A percentile compares a stretch with the other conserved stretches of the same genome.
Evolutionary conservation across 1,140 invertebrate genomes (phyloP).

Genomic region (Drosophila mojavensis): DNA sequence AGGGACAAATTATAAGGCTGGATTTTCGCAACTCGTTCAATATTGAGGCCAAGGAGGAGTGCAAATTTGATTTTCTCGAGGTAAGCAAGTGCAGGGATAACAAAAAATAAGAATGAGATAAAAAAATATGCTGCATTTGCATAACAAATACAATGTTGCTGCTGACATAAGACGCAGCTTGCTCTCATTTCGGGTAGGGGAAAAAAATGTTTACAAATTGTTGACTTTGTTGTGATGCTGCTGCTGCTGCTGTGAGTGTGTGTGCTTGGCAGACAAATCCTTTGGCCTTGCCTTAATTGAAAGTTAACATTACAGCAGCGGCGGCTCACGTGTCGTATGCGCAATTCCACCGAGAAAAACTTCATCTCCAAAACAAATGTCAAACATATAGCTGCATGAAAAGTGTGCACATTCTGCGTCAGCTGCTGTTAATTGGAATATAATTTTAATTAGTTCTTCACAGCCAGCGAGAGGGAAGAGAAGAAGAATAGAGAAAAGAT

Average conservation of each 20-base stretch:
- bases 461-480: no score
- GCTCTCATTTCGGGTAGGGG: not conserved
- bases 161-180: slow-evolving; percentile 1
- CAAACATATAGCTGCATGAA: not conserved
- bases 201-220: slow-evolving; percentile 31
- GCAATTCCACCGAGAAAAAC: not conserved
- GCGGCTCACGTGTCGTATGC: slow-evolving; percentile 34
- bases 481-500: not conserved
- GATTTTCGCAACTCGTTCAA: slow-evolving; percentile 93
- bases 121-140: not conserved
- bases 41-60: slow-evolving; percentile 90
- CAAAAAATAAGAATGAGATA: not conserved
- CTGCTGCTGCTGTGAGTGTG: slow-evolving; percentile 29
- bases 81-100: slow-evolving; percentile 83
- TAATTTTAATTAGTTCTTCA: slow-evolving; percentile 1
- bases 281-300: slow-evolving; percentile 63
- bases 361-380: not conserved
- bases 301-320: slow-evolving; percentile 53
- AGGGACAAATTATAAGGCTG: slow-evolving; percentile 89
- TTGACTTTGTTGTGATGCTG: slow-evolving; percentile 17
- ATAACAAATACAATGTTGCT: slow-evolving; percentile 30
- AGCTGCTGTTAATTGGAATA: slow-evolving; percentile 7
- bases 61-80: slow-evolving; percentile 93
- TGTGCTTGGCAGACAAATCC: slow-evolving; percentile 10
- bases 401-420: not conserved